Evolutionary conservation across 2,888 invertebrate species (phyloP).

Genomic region (Sarcophaga subvicina): DNA sequence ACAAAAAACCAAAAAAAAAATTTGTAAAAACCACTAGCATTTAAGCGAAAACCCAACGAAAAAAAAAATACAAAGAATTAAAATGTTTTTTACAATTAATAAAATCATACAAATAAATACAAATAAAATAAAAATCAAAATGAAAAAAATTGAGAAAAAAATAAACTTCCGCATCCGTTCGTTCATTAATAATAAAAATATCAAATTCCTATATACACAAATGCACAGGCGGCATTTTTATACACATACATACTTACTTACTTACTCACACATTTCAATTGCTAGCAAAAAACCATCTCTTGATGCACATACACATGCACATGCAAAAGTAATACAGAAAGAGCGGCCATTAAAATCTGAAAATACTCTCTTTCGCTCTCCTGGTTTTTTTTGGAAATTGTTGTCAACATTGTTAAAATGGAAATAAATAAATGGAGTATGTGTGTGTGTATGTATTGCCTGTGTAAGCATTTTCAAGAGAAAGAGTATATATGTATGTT

Average conservation of each 20-base stretch:
- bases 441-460: neutral
- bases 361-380: constrained; percentile 23
- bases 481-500: neutral
- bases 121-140: constrained; percentile 40
- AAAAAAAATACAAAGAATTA: constrained; percentile 38
- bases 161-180: constrained; percentile 67
- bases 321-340: neutral
- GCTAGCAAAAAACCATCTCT: neutral
- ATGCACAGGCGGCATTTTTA: neutral
- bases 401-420: constrained; percentile 22
- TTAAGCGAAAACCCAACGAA: neutral
- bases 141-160: constrained; percentile 60
- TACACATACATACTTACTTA: neutral
- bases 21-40: neutral
- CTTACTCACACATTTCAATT: neutral
- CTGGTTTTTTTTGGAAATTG: constrained; percentile 36
- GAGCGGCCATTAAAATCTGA: constrained; percentile 27
- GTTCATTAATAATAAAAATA: constrained; percentile 68
- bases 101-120: constrained; percentile 44
- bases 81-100: constrained; percentile 55
- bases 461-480: no score
- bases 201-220: constrained; percentile 34
- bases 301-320: neutral
- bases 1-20: constrained; percentile 5
- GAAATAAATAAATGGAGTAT: neutral